Conservation (phyloP, 1,140 invertebrate species). For the Heliconius congener region DNA sequence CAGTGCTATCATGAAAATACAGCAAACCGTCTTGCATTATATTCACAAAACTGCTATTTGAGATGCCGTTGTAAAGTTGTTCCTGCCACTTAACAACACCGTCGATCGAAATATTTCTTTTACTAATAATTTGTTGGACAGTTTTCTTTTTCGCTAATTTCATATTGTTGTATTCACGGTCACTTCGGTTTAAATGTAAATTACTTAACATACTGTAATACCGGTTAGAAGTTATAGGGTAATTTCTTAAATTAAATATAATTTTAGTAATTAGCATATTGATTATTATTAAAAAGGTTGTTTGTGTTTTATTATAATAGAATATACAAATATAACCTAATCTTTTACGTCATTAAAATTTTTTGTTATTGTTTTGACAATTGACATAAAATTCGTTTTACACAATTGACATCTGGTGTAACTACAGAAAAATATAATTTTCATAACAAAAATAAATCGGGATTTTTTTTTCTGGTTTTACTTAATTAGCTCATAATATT, state of each 20-base stretch:
- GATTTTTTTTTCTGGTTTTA: no score
- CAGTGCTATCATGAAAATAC: conserved; percentile 85
- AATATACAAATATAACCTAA: neutral
- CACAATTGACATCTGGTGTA: neutral
- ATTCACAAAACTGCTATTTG: conserved; percentile 85
- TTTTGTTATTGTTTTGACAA: neutral
- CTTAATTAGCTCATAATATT: no score
- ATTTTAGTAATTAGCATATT: neutral
- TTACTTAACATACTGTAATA: conserved; percentile 3
- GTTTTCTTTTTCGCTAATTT: conserved; percentile 12
- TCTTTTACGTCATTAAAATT: neutral
- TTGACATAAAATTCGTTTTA: neutral
- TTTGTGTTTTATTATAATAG: neutral
- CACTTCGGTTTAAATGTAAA: neutral
- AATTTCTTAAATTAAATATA: neutral
- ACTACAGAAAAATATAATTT: neutral
- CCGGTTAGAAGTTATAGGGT: neutral
- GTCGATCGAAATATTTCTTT: conserved; percentile 73
- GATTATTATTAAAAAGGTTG: neutral
- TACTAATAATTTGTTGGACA: conserved; percentile 26
- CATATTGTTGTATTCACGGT: neutral
- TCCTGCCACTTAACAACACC: conserved; percentile 78
- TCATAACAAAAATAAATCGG: no score
- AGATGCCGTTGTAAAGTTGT: conserved; percentile 81
- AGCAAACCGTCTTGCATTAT: conserved; percentile 85